Evolutionary conservation across 2,113 vertebrate genomes (phyloP), one percentile per base, ranked within the genome.

Genomic region (Corythaixoides concolor): DNA sequence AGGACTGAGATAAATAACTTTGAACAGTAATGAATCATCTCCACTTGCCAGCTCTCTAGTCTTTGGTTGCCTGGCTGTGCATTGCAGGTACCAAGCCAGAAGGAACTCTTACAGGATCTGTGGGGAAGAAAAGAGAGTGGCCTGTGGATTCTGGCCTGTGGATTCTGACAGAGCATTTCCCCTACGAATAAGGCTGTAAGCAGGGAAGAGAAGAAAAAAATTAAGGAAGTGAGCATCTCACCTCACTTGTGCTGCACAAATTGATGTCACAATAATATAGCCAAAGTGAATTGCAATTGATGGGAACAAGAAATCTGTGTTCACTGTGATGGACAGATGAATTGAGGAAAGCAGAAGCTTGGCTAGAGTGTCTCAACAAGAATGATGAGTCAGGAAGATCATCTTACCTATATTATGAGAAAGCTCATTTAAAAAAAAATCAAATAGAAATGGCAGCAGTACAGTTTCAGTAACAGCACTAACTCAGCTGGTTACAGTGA

Each of bases 1-100:
- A 58, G 90, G 75, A 32, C 3, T 76, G 70, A 95, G 62, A n/a
- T 79, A 89, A 75, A 47, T 56, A 82, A 91, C 59, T 96, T 92
- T n/a, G 52, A 94, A 89, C 39, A 68, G 60, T 56, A 97, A 92
- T 47, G 69, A 96, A 95, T 81, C 81, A 85, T 91, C 94, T 90
- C 79, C 84, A 86, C 85, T 95, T 94, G 90, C 90, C 80, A 92
- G 83, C 76, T 95, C 68, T 95, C 95, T 93, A 94, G 76, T 86
- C 88, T 84, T 86, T 90, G 79, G 37, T 80, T 94, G 94, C 95
- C 94, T 96, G 90, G 68, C 66, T 95, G 90, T 92, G 86, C 73
- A 89, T 67, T 88, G 83, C 77, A 95, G 90, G 85, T 81, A 95
- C 83, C 80, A 93, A 78, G 80, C 83, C 76, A 96, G 75, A 93